A percentile compares a stretch with the other conserved stretches of the same genome.
Evolutionary conservation across 1,140 invertebrate genomes (phyloP).

Genomic region (Mesaphorura yosii): DNA sequence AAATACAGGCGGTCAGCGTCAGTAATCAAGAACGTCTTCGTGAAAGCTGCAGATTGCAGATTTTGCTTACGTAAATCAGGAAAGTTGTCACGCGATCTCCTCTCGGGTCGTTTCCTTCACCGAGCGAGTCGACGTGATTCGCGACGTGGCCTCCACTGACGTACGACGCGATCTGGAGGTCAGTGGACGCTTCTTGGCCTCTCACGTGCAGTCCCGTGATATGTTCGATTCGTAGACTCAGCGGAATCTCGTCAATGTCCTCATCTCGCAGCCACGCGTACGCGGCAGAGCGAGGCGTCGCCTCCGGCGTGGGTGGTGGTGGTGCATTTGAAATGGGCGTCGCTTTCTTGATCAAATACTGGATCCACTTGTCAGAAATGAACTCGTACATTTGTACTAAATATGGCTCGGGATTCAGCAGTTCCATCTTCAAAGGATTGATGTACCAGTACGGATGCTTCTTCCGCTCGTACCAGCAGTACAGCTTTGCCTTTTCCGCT

Average conservation of each 20-base stretch:
- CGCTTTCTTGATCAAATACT: slow-evolving; percentile 23
- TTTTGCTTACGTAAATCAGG: slow-evolving; percentile 15
- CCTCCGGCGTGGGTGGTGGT: slow-evolving; percentile 7
- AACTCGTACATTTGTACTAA: slow-evolving; percentile 23
- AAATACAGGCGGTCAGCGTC: not conserved
- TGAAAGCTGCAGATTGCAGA: not conserved
- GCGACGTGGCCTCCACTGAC: slow-evolving; percentile 3
- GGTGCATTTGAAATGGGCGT: slow-evolving; percentile 27
- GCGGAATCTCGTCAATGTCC: slow-evolving; percentile 15
- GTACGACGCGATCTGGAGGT: slow-evolving; percentile 3
- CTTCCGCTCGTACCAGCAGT: slow-evolving; percentile 24
- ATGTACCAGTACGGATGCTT: slow-evolving; percentile 26
- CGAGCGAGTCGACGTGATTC: slow-evolving; percentile 13
- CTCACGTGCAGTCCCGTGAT: slow-evolving; percentile 14
- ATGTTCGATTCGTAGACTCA: not conserved
- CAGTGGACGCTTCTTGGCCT: slow-evolving; percentile 5
- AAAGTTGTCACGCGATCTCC: slow-evolving; percentile 17
- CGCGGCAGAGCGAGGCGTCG: slow-evolving; percentile 25
- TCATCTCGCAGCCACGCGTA: slow-evolving; percentile 28
- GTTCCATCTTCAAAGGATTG: slow-evolving; percentile 29
- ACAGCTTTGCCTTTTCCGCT: slow-evolving; percentile 12
- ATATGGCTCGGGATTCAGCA: slow-evolving; percentile 20
- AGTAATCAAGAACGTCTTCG: not conserved
- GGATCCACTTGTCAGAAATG: slow-evolving; percentile 22
- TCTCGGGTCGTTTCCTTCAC: not conserved